These are phyloP conservation scores for Lordiphosa andalusiaca DNA, from an alignment of 2,888 invertebrate genomes.

Conservation along the genomic window DNA sequence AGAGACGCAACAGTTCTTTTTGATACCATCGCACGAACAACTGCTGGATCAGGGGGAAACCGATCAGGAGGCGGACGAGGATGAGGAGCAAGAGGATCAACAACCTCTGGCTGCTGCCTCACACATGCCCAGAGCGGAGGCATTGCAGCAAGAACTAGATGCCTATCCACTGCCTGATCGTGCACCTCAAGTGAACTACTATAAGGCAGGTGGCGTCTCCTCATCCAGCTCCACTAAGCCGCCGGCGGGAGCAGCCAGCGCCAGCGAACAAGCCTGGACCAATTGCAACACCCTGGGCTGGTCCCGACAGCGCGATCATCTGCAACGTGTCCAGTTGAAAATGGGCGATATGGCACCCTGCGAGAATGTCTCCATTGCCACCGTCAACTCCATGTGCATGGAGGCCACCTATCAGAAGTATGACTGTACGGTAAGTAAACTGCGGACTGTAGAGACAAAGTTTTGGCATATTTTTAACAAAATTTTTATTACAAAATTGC, in stretches of 20 bases:
- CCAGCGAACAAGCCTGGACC: slow-evolving; percentile 76
- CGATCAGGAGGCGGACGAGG: slow-evolving; percentile 18
- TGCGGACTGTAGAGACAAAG: no score
- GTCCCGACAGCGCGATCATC: slow-evolving; percentile 90
- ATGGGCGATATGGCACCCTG: slow-evolving; percentile 89
- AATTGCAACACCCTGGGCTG: slow-evolving; percentile 92
- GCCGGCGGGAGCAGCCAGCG: slow-evolving; percentile 17
- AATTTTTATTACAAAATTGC: no score
- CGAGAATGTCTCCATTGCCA: slow-evolving; percentile 91
- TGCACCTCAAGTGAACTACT: slow-evolving; percentile 77
- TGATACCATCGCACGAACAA: slow-evolving; percentile 66
- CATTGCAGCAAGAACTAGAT: slow-evolving; percentile 64
- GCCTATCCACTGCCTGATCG: slow-evolving; percentile 77
- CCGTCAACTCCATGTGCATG: slow-evolving; percentile 90
- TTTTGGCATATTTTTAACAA: no score
- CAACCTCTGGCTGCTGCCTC: slow-evolving; percentile 61
- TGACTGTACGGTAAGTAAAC: slow-evolving; percentile 88
- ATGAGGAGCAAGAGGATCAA: slow-evolving; percentile 36
- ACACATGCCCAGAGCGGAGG: slow-evolving; percentile 77
- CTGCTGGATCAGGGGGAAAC: slow-evolving; percentile 34
- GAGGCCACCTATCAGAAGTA: slow-evolving; percentile 89
- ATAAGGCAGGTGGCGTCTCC: slow-evolving; percentile 31
- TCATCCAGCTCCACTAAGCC: slow-evolving; percentile 20
- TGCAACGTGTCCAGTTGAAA: slow-evolving; percentile 90
- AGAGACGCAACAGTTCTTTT: slow-evolving; percentile 79